phyloP scores from a whole-genome alignment of 2,113 vertebrate genomes.

The Neolamprologus sp. region DNA sequence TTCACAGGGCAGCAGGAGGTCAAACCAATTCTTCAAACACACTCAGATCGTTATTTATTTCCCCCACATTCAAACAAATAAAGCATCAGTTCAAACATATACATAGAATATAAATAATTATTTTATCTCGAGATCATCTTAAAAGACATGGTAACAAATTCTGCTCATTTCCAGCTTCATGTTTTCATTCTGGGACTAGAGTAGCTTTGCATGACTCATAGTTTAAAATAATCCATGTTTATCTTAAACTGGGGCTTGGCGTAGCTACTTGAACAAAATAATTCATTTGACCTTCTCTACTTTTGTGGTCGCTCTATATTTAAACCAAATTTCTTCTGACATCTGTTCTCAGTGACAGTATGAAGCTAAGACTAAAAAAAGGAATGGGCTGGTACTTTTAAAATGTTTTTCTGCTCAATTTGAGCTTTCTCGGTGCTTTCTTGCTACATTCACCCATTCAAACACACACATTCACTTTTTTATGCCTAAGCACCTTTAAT shows the following conservation, averaged over 20 bases:
- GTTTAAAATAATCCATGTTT: background rate
- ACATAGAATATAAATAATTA: background rate
- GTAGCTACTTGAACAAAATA: rapidly evolving
- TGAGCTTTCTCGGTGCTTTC: background rate
- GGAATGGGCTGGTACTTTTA: background rate
- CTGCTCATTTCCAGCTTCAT: background rate
- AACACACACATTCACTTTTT: background rate
- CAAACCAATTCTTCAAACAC: background rate
- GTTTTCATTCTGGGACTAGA: background rate
- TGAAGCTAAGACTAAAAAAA: background rate
- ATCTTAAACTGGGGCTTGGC: background rate
- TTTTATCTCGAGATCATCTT: background rate
- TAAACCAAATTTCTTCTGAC: background rate
- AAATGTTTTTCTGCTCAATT: background rate
- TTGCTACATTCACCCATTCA: background rate
- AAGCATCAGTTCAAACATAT: background rate
- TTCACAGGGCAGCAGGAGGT: background rate
- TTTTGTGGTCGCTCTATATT: rapidly evolving
- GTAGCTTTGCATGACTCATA: background rate
- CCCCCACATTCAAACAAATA: background rate
- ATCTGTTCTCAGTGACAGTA: background rate
- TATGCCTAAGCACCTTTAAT: background rate
- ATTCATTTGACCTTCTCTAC: background rate
- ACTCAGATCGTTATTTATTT: background rate
- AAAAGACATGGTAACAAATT: background rate